Evolutionary conservation across 2,888 invertebrate genomes (phyloP).

Genomic region (Muschampia plurimacula): DNA sequence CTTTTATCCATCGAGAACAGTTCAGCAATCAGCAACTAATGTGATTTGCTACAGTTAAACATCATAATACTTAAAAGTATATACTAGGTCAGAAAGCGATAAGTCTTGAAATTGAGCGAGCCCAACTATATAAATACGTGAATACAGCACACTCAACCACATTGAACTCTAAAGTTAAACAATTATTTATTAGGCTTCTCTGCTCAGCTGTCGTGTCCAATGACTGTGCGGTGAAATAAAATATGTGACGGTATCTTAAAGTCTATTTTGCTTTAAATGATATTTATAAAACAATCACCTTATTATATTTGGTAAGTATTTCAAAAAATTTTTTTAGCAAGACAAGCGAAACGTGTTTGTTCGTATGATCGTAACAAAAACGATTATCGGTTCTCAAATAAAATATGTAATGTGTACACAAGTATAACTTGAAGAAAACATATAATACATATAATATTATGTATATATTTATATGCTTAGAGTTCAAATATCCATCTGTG

Average conservation of each 20-base stretch:
- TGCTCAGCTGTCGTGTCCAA: constrained; percentile 43
- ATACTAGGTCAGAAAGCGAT: constrained; percentile 77
- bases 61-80: constrained; percentile 77
- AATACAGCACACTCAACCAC: constrained; percentile 75
- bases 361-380: constrained; percentile 68
- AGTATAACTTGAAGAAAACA: constrained; percentile 67
- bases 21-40: constrained; percentile 76
- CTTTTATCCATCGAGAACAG: constrained; percentile 74
- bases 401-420: constrained; percentile 57
- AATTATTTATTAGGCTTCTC: constrained; percentile 39
- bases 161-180: constrained; percentile 56
- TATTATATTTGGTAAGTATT: constrained; percentile 3
- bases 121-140: constrained; percentile 79
- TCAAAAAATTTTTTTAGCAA: constrained; percentile 53
- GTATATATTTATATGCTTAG: constrained; percentile 59
- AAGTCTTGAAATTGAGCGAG: constrained; percentile 85
- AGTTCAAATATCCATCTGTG: constrained; percentile 77
- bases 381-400: constrained; percentile 63
- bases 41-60: constrained; percentile 78
- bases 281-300: constrained; percentile 46
- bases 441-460: constrained; percentile 56
- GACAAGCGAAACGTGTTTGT: constrained; percentile 77
- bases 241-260: constrained; percentile 42
- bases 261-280: constrained; percentile 32
- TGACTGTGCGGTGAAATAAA: constrained; percentile 54